A percentile compares a stretch with the other conserved stretches of the same genome.
These are phyloP conservation scores for Rissa tridactyla DNA, from an alignment of 2,113 vertebrate species.

Conservation along the genomic window DNA sequence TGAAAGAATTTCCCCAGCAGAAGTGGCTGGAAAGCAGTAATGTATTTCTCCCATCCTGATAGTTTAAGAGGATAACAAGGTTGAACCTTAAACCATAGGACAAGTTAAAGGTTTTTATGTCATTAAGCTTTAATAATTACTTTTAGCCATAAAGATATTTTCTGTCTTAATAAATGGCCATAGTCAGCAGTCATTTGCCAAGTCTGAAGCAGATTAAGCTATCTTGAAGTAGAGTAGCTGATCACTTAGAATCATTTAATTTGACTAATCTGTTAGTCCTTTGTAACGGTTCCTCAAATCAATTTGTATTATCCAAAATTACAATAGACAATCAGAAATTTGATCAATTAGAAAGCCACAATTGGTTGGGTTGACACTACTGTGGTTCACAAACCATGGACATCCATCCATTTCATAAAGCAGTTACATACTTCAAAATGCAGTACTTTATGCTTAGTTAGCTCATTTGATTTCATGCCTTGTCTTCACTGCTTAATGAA, in stretches of 20 bases:
- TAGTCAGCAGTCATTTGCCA: neutral
- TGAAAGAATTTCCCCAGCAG: neutral
- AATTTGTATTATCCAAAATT: neutral
- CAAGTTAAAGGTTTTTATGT: neutral
- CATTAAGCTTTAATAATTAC: neutral
- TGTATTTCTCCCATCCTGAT: neutral
- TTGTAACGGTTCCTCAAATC: neutral
- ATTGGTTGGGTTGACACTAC: neutral
- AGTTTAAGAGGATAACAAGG: neutral
- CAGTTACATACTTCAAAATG: neutral
- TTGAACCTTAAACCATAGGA: neutral
- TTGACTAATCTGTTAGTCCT: neutral
- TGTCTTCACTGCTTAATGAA: neutral
- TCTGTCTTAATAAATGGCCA: neutral
- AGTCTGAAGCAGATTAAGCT: neutral
- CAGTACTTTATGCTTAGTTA: neutral
- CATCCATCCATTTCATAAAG: neutral
- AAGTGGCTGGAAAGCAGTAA: neutral
- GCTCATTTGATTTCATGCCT: neutral
- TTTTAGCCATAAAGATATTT: neutral
- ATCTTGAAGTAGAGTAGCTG: neutral
- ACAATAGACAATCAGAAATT: neutral
- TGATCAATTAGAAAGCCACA: neutral
- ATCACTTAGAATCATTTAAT: neutral
- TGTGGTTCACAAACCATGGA: neutral